These are phyloP conservation scores for Pachyseris speciosa DNA, from an alignment of 64 coral and sea anemone species.

Conservation along the genomic window DNA sequence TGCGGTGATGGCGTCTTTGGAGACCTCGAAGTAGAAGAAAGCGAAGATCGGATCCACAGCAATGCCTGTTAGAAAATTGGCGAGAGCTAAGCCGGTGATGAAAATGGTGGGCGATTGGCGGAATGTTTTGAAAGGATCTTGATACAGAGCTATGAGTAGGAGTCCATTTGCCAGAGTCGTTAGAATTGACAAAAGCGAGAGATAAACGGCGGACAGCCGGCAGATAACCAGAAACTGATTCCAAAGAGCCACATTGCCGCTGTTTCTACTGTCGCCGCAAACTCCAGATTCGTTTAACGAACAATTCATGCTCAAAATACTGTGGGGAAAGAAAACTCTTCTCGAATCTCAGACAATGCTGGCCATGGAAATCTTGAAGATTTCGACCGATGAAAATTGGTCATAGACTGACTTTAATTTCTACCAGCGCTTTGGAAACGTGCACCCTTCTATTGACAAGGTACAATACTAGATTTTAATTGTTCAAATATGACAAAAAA, in stretches of 20 bases:
- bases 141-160: slow-evolving; percentile 58
- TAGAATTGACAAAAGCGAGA: slow-evolving; percentile 35
- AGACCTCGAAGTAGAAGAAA: slow-evolving; percentile 62
- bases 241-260: neutral
- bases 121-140: slow-evolving; percentile 57
- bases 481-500: neutral
- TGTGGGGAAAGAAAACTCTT: too few relatives aligned
- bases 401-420: neutral
- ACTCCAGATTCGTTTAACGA: slow-evolving; percentile 11
- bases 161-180: slow-evolving; percentile 63
- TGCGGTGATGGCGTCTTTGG: neutral
- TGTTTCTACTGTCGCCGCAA: neutral
- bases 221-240: slow-evolving; percentile 15
- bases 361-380: neutral
- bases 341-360: neutral
- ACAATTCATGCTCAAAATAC: slow-evolving; percentile 2
- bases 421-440: neutral
- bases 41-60: slow-evolving; percentile 69
- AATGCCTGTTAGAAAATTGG: slow-evolving; percentile 61
- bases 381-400: neutral
- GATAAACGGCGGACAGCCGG: slow-evolving; percentile 30
- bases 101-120: slow-evolving; percentile 63
- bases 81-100: slow-evolving; percentile 59
- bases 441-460: neutral
- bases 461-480: neutral